Evolutionary conservation across 2,797 vertebrate species (phyloP).

Genomic region (Peromyscus melanophrys): DNA sequence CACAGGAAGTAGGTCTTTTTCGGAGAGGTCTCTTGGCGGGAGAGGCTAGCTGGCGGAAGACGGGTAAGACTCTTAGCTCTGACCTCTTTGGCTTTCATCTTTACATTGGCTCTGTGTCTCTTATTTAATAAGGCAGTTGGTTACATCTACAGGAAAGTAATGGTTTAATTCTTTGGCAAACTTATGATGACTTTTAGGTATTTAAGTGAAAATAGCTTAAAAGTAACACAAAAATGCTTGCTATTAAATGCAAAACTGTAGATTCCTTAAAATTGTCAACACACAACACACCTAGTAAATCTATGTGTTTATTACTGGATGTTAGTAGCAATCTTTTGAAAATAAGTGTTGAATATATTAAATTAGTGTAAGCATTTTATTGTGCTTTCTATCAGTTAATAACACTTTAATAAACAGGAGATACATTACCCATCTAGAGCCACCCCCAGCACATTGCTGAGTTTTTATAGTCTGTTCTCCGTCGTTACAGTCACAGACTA

Average conservation of each 20-base stretch:
- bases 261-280: background rate
- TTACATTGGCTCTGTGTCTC: too few relatives aligned
- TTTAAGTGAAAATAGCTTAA: background rate
- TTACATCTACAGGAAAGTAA: too few relatives aligned
- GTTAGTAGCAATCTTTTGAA: background rate
- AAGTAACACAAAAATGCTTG: background rate
- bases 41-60: too few relatives aligned
- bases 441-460: background rate
- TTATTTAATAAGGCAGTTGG: too few relatives aligned
- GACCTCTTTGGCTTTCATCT: too few relatives aligned
- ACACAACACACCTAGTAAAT: background rate
- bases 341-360: background rate
- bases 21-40: too few relatives aligned
- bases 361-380: constrained; percentile 5
- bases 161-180: background rate
- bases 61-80: too few relatives aligned
- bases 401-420: background rate
- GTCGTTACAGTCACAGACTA: background rate
- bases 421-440: too few relatives aligned
- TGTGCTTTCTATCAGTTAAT: background rate
- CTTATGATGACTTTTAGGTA: background rate
- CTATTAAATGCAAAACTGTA: background rate
- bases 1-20: too few relatives aligned
- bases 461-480: background rate
- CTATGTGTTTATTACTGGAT: background rate